A percentile compares a stretch with the other conserved stretches of the same genome.
Conservation (phyloP, 2,113 vertebrate species). For the Crotalus tigris region DNA sequence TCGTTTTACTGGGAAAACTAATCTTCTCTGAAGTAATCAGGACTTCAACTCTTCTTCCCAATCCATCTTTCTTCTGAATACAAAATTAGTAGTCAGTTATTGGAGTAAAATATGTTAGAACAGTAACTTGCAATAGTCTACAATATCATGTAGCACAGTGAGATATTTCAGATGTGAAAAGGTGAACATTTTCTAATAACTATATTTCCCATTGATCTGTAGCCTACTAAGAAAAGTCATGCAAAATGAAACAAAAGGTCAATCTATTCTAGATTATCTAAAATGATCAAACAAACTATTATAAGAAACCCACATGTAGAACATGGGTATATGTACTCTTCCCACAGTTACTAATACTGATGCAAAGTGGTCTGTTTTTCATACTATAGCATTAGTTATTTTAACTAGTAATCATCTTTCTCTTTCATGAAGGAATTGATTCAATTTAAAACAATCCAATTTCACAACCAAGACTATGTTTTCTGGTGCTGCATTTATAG, state of each 20-base stretch:
- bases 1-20: neutral
- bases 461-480: neutral
- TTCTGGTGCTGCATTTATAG: neutral
- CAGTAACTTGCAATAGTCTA: neutral
- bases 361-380: neutral
- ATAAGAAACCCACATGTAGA: neutral
- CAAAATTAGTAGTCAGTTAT: neutral
- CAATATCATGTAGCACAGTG: neutral
- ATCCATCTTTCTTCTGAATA: neutral
- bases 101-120: neutral
- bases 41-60: neutral
- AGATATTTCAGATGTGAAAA: neutral
- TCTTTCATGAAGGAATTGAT: neutral
- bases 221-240: neutral
- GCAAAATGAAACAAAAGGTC: neutral
- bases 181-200: neutral
- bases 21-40: neutral
- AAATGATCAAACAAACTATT: neutral
- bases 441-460: neutral
- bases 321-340: neutral
- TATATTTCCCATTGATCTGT: neutral
- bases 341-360: neutral
- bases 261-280: neutral
- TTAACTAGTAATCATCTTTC: neutral
- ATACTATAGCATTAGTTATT: neutral